Evolutionary conservation across 1,140 invertebrate genomes (phyloP).

Genomic region (Samia ricini): DNA sequence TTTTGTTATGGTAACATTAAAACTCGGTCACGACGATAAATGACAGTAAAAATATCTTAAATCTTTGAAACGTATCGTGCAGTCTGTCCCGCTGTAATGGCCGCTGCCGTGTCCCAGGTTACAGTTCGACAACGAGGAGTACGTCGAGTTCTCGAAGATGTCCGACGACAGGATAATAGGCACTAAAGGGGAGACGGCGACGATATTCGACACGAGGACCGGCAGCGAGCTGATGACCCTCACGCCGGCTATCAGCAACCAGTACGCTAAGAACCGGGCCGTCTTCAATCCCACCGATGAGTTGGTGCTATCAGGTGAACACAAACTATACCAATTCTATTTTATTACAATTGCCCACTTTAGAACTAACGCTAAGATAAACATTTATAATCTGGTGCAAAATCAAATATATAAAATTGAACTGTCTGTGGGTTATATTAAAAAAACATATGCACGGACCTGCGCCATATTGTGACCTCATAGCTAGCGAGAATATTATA

Average conservation of each 20-base stretch:
- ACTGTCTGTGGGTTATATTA: too few species aligned
- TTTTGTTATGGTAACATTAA: too few species aligned
- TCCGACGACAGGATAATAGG: conserved; percentile 91
- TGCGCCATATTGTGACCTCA: too few species aligned
- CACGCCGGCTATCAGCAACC: conserved; percentile 90
- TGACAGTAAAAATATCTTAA: too few species aligned
- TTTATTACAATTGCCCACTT: not conserved
- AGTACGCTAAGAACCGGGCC: conserved; percentile 95
- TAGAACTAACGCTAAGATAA: not conserved
- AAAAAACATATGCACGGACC: too few species aligned
- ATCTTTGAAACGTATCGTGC: too few species aligned
- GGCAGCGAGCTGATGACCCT: conserved; percentile 86
- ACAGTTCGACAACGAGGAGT: conserved; percentile 89
- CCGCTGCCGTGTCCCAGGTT: conserved; percentile 63
- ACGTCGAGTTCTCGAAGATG: conserved; percentile 95
- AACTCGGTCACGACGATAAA: too few species aligned
- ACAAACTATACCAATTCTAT: not conserved
- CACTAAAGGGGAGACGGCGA: conserved; percentile 85
- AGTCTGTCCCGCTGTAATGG: too few species aligned
- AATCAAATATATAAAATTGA: too few species aligned
- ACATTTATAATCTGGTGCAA: not conserved
- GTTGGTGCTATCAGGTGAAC: conserved; percentile 87
- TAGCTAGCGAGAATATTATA: too few species aligned
- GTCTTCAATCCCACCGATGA: conserved; percentile 97
- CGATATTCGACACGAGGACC: conserved; percentile 93